Conservation (phyloP, 1,140 invertebrate species). For the Idris sp. region DNA sequence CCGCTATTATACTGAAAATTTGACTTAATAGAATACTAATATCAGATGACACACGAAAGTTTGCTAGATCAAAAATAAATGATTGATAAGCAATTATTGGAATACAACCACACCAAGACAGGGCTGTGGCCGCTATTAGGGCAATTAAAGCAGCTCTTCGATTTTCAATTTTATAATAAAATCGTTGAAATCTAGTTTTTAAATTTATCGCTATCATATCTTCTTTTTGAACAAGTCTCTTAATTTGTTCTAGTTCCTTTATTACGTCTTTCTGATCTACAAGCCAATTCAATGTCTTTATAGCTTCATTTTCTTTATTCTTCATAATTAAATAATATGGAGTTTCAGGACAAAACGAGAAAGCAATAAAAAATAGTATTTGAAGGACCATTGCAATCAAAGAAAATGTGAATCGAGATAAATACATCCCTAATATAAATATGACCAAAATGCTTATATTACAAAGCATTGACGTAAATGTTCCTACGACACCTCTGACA, state of each 20-base stretch:
- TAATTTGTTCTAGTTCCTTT: conserved; percentile 80
- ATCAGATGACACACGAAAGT: conserved; percentile 82
- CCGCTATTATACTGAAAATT: conserved; percentile 85
- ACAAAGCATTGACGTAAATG: conserved; percentile 80
- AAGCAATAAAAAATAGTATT: conserved; percentile 75
- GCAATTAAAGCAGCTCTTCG: conserved; percentile 83
- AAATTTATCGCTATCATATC: conserved; percentile 73
- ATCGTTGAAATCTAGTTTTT: conserved; percentile 19
- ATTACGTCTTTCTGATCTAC: conserved; percentile 80
- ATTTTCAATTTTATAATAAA: conserved; percentile 37
- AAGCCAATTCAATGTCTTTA: conserved; percentile 81
- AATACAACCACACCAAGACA: conserved; percentile 89
- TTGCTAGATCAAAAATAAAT: conserved; percentile 86
- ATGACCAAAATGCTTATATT: conserved; percentile 80
- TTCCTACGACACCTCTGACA: conserved; percentile 80
- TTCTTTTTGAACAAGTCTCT: conserved; percentile 77
- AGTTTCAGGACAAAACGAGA: conserved; percentile 77
- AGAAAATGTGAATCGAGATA: conserved; percentile 71
- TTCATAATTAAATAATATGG: conserved; percentile 74
- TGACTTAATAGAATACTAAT: conserved; percentile 87
- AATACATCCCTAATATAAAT: conserved; percentile 77
- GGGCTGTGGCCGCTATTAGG: conserved; percentile 86
- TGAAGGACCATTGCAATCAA: conserved; percentile 75
- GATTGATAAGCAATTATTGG: conserved; percentile 91
- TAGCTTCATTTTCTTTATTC: conserved; percentile 76